A percentile compares a stretch with the other conserved stretches of the same genome.
Conservation (phyloP, 1,140 invertebrate species). For the Psix sp. region DNA sequence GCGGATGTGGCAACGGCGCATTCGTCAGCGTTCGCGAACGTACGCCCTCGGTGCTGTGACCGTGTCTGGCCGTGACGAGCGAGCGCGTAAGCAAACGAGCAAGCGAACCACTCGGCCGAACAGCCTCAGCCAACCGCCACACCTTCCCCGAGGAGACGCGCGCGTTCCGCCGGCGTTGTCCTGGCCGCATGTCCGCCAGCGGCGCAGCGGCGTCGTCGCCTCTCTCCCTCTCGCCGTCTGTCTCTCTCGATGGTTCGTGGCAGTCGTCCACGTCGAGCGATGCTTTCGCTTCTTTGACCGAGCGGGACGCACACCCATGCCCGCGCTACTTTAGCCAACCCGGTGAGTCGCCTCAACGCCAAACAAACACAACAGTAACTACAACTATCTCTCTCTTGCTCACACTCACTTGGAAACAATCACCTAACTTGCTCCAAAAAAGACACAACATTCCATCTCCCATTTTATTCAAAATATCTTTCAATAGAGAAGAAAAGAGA, state of each 20-base stretch:
- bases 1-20: conserved; percentile 31
- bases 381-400: too few relatives aligned
- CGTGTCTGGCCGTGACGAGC: conserved; percentile 22
- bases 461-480: too few relatives aligned
- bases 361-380: too few relatives aligned
- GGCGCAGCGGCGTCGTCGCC: conserved; percentile 1
- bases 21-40: conserved; percentile 28
- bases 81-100: conserved; percentile 1
- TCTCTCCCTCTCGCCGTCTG: neutral
- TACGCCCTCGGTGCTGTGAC: conserved; percentile 35
- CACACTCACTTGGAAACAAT: too few relatives aligned
- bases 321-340: too few relatives aligned
- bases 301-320: too few relatives aligned
- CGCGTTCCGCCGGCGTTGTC: neutral
- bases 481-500: too few relatives aligned
- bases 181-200: neutral
- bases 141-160: neutral
- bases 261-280: neutral
- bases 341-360: too few relatives aligned
- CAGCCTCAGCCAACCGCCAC: neutral
- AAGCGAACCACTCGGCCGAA: neutral
- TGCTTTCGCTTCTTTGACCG: too few relatives aligned
- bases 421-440: too few relatives aligned
- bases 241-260: neutral
- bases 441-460: too few relatives aligned